These are phyloP conservation scores for Ypsolopha sequella DNA, from an alignment of 2,888 invertebrate genomes.

Conservation along the genomic window DNA sequence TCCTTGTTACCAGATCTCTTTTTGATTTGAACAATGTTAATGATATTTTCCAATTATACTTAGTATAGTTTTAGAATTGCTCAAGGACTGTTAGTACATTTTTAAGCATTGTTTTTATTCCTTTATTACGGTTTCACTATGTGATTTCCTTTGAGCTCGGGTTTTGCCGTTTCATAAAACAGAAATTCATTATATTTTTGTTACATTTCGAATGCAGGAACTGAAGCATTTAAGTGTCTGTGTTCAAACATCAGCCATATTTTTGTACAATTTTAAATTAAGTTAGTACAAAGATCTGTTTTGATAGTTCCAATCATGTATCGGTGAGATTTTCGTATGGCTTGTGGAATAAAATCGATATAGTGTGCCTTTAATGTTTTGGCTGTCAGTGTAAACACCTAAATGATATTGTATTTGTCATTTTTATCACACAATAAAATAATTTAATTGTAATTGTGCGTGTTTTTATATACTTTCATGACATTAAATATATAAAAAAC, in stretches of 20 bases:
- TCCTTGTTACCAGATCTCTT: slow-evolving; percentile 35
- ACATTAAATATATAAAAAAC: background rate
- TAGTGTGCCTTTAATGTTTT: slow-evolving; percentile 45
- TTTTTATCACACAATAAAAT: slow-evolving; percentile 55
- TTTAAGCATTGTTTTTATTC: background rate
- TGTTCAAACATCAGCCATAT: background rate
- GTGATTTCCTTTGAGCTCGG: too few species aligned
- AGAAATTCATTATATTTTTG: too few species aligned
- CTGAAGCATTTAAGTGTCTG: background rate
- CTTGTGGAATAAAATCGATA: slow-evolving; percentile 23
- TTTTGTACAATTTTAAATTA: background rate
- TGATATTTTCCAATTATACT: slow-evolving; percentile 18
- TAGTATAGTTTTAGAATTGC: slow-evolving; percentile 28
- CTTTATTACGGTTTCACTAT: background rate
- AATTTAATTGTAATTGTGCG: slow-evolving; percentile 44
- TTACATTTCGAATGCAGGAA: background rate
- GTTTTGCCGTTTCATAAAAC: too few species aligned
- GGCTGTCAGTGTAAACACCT: slow-evolving; percentile 30
- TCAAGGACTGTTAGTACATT: slow-evolving; percentile 45
- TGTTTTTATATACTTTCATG: background rate
- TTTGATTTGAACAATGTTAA: slow-evolving; percentile 40
- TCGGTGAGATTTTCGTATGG: slow-evolving; percentile 20
- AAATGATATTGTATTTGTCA: slow-evolving; percentile 29
- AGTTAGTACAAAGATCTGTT: background rate
- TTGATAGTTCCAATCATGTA: slow-evolving; percentile 9